Evolutionary conservation across 2,113 vertebrate species (phyloP).

Genomic region (Paramisgurnus dabryanus): DNA sequence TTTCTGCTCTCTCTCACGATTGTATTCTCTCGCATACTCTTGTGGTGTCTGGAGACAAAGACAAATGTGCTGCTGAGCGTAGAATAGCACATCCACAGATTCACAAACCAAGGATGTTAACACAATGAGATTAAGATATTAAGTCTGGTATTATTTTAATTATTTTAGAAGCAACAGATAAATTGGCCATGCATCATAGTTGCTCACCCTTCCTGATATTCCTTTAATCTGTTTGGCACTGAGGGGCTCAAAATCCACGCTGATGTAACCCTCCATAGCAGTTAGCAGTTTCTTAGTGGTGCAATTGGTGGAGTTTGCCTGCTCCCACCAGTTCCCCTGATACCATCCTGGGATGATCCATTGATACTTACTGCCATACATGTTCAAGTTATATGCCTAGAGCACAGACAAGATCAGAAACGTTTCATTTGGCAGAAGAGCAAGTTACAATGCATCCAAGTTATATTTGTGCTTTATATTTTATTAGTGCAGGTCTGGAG

Average conservation of each 20-base stretch:
- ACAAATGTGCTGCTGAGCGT: not conserved
- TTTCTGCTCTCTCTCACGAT: slow-evolving; percentile 85
- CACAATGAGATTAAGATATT: not conserved
- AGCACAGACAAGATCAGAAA: slow-evolving; percentile 15
- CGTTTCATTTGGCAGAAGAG: not conserved
- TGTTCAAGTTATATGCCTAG: slow-evolving; percentile 92
- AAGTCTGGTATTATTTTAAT: not conserved
- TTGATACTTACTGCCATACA: slow-evolving; percentile 98
- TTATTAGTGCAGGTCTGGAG: no score
- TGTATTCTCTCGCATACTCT: slow-evolving; percentile 95
- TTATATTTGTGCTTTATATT: not conserved
- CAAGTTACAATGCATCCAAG: no score
- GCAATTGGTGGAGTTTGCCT: slow-evolving; percentile 91
- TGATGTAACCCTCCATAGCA: slow-evolving; percentile 98
- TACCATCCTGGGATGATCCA: slow-evolving; percentile 99
- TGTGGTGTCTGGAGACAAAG: slow-evolving; percentile 84
- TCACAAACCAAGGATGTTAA: not conserved
- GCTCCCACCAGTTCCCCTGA: slow-evolving; percentile 96
- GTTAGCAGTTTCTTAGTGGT: slow-evolving; percentile 88
- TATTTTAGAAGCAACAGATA: slow-evolving; percentile 7
- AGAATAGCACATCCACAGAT: not conserved
- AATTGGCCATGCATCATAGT: slow-evolving; percentile 9
- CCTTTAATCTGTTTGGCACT: slow-evolving; percentile 91
- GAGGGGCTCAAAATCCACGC: slow-evolving; percentile 97
- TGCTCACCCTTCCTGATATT: slow-evolving; percentile 93